Conservation (phyloP, 2,888 invertebrate genomes). For the Trisateles emortualis region DNA sequence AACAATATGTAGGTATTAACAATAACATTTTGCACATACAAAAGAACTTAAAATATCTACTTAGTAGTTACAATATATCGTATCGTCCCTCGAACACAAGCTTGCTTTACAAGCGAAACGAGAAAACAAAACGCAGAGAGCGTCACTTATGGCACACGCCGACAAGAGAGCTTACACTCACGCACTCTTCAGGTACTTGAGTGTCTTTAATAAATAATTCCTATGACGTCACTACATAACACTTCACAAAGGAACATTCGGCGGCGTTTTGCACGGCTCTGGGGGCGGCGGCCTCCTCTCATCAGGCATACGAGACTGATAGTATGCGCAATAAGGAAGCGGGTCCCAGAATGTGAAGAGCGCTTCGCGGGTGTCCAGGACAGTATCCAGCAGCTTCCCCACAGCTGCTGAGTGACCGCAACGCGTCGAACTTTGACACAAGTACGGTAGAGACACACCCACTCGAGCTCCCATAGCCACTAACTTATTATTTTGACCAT, state of each 20-base stretch:
- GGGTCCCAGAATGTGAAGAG: constrained; percentile 95
- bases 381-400: constrained; percentile 88
- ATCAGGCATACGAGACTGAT: constrained; percentile 91
- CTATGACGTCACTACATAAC: constrained; percentile 45
- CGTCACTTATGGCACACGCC: constrained; percentile 50
- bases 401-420: constrained; percentile 89
- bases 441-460: constrained; percentile 93
- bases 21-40: constrained; percentile 61
- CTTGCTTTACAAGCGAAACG: constrained; percentile 57
- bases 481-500: constrained; percentile 70
- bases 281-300: constrained; percentile 78
- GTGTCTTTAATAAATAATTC: constrained; percentile 78
- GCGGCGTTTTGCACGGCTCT: constrained; percentile 86
- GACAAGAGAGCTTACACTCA: constrained; percentile 70
- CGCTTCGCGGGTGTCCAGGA: constrained; percentile 92
- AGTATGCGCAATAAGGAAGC: constrained; percentile 94
- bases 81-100: constrained; percentile 68
- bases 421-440: constrained; percentile 90
- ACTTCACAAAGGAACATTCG: constrained; percentile 80
- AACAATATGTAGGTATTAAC: constrained; percentile 53
- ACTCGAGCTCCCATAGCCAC: constrained; percentile 89
- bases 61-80: constrained; percentile 83
- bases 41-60: constrained; percentile 74
- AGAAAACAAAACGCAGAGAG: constrained; percentile 60
- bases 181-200: constrained; percentile 84